A percentile compares a stretch with the other conserved stretches of the same genome.
These are phyloP conservation scores for Cephalotes varians DNA, from an alignment of 2,888 invertebrate genomes.

Conservation along the genomic window DNA sequence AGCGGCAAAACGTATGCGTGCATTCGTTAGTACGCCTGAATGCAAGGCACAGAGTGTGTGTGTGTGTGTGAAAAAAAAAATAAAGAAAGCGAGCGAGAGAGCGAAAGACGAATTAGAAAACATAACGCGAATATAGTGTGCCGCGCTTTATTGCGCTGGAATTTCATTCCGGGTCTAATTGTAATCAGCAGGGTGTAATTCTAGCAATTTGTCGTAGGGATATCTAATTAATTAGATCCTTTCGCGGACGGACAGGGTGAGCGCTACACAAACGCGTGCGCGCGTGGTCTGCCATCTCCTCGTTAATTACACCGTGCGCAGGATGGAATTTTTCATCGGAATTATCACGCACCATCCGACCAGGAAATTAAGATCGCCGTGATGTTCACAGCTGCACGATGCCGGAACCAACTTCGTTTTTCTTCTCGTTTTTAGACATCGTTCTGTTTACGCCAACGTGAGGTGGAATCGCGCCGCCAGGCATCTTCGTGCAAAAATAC, in stretches of 20 bases:
- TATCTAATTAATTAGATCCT: constrained; percentile 61
- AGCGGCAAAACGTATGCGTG: neutral
- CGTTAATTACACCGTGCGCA: constrained; percentile 45
- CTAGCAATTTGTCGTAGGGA: constrained; percentile 56
- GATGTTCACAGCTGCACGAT: constrained; percentile 41
- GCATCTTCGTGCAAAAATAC: constrained; percentile 7
- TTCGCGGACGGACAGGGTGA: constrained; percentile 11
- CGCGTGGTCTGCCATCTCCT: constrained; percentile 43
- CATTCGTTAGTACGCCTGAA: neutral
- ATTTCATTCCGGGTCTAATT: constrained; percentile 58
- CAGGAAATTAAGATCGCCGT: constrained; percentile 51
- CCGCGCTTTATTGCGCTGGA: constrained; percentile 57
- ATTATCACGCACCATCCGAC: constrained; percentile 49
- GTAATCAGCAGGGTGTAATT: constrained; percentile 60
- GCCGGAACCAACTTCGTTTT: constrained; percentile 36
- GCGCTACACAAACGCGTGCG: neutral
- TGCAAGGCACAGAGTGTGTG: neutral
- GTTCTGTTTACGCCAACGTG: constrained; percentile 21
- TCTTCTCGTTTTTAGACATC: constrained; percentile 14
- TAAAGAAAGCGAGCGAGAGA: neutral
- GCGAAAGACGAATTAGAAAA: neutral
- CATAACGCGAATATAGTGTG: neutral
- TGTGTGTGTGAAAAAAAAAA: neutral
- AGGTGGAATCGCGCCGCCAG: constrained; percentile 11
- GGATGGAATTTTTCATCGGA: constrained; percentile 56